Base-by-base conservation (phyloP, 35 echinoderm and acorn worm genomes). In the Ptychodera flava region DNA sequence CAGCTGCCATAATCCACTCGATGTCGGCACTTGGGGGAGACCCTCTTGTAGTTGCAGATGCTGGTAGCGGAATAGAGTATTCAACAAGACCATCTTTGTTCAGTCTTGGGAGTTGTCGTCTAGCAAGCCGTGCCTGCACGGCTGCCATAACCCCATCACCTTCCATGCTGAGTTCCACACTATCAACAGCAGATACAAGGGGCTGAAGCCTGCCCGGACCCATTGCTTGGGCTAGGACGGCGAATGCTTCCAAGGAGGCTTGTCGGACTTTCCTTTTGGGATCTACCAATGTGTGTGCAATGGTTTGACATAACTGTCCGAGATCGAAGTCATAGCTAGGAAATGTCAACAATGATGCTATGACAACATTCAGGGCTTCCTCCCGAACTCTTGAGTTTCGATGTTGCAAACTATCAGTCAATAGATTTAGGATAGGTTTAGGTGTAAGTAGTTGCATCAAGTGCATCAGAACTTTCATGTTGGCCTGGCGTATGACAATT, bases 251-350 rank as follows among this genome's bases (percentile, higher is more conserved):
- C 35, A 99, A 76, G 35, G 96, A 84, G 27, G 96, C 92, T 90
- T 99, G 96, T 36, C 96, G 37, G 32, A 99, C 93, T 53, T 88
- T 92, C 31, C 96, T 85, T 83, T 99, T 99, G 77, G 85, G 90
- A 89, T 99, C 96, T 34, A 79, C 88, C 30, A 99, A 85, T 30
- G 88, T 92, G 35, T 88, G 96, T 64, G 96, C 93, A 35, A 99
- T 78, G 33, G 38, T 86, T 33, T 89, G 33, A 80, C 93, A 99
- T 29, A 99, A 45, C 80, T 89, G 53, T 76, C 87, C 82, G 37
- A 99, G 86, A 85, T 99, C 96, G 94, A 99, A 99, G 82, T 99
- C 96, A 88, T 99, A 92, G 36, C 96, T 99, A 30, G 96, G 96
- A 88, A 99, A 99, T n/a, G 93, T 99, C 45, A 99, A 78, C 31